Evolutionary conservation across 1,140 invertebrate species (phyloP).

Genomic region (Drosophila arizonae): DNA sequence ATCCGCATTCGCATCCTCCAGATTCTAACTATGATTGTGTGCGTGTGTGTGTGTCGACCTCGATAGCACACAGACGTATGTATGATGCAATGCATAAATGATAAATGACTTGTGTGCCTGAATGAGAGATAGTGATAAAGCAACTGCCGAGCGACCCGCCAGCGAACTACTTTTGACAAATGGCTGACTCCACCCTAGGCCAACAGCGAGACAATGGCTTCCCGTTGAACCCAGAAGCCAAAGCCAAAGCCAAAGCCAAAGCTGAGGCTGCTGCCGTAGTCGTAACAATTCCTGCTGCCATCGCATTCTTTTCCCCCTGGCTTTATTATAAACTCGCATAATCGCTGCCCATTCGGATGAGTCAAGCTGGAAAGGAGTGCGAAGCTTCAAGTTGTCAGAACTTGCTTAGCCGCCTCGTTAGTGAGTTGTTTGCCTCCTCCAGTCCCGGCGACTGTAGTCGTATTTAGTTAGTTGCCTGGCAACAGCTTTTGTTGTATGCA

Average conservation of each 20-base stretch:
- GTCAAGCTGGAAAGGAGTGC: conserved; percentile 16
- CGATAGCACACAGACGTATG: conserved; percentile 33
- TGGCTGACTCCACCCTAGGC: conserved; percentile 35
- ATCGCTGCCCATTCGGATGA: conserved; percentile 65
- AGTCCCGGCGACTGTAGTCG: neutral
- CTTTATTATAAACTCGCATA: conserved; percentile 80
- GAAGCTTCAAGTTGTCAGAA: conserved; percentile 62
- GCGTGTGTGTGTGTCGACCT: conserved; percentile 24
- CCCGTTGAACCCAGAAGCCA: conserved; percentile 2
- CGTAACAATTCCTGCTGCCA: neutral
- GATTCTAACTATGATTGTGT: conserved; percentile 15
- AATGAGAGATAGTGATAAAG: conserved; percentile 73
- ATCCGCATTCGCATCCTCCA: conserved; percentile 29
- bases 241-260: conserved; percentile 1
- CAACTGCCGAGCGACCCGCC: conserved; percentile 50
- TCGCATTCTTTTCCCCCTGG: conserved; percentile 23
- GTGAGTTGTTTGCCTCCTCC: conserved; percentile 23
- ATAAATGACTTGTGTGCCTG: conserved; percentile 71
- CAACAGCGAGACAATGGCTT: conserved; percentile 34
- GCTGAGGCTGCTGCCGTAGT: neutral
- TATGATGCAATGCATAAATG: conserved; percentile 72
- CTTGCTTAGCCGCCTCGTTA: conserved; percentile 68
- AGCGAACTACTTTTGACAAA: conserved; percentile 71
- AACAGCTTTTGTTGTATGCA: conserved; percentile 66
- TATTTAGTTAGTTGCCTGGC: conserved; percentile 17